phyloP scores from a whole-genome alignment of 2,888 invertebrate species.

The Drosophila neoperkinsi region DNA sequence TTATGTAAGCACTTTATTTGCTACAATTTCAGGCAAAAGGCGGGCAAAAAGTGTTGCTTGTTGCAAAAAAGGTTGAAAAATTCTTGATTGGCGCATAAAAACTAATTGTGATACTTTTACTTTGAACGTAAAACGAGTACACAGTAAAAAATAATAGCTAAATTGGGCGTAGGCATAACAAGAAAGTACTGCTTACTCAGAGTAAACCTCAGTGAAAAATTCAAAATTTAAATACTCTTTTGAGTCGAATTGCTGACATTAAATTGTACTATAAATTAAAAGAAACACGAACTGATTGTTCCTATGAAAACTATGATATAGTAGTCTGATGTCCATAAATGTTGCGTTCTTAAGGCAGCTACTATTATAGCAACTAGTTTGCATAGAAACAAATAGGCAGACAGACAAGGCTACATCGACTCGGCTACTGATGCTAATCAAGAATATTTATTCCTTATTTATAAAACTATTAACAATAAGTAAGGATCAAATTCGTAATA shows the following conservation, averaged over 20 bases:
- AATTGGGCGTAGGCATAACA: not conserved
- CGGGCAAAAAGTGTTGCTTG: not conserved
- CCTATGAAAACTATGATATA: not conserved
- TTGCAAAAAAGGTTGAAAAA: not conserved
- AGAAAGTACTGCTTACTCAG: not conserved
- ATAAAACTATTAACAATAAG: not conserved
- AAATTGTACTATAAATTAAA: not conserved
- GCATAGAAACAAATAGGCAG: not conserved
- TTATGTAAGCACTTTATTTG: not conserved
- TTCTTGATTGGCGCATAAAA: not conserved
- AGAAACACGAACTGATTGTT: not conserved
- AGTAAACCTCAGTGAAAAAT: too few relatives aligned
- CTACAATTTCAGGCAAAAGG: not conserved
- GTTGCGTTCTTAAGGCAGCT: too few relatives aligned
- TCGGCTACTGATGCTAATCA: not conserved
- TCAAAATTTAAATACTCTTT: fast-evolving
- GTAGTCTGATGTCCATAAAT: not conserved
- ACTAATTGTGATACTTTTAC: conserved; percentile 8
- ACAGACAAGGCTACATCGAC: not conserved
- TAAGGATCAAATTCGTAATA: not conserved
- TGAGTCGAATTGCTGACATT: not conserved
- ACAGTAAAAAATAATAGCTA: not conserved
- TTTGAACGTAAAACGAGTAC: not conserved
- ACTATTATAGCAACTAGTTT: not conserved
- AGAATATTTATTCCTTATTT: not conserved